Evolutionary conservation across 2,113 vertebrate genomes (phyloP).

Genomic region (Scartelaos histophorus): DNA sequence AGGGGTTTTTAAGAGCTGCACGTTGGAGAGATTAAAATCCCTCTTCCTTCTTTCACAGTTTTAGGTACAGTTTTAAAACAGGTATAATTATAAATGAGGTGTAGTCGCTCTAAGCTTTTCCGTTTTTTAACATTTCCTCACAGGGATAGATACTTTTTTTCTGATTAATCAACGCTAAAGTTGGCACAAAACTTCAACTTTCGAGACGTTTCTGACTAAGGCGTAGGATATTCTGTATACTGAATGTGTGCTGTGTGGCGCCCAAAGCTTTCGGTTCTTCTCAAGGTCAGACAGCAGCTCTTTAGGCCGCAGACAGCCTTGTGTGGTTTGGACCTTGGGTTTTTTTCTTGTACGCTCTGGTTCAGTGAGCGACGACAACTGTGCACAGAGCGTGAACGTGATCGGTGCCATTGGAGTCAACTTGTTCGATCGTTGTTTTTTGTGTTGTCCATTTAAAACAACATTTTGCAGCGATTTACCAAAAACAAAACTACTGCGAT

Average conservation of each 20-base stretch:
- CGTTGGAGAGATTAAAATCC: too few relatives aligned
- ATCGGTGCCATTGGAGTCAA: neutral
- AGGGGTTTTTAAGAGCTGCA: too few relatives aligned
- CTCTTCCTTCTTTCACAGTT: too few relatives aligned
- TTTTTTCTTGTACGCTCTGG: neutral
- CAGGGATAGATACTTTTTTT: neutral
- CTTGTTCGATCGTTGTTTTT: neutral
- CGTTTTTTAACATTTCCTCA: neutral
- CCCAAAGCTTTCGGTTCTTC: neutral
- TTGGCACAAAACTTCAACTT: neutral
- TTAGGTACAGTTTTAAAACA: too few relatives aligned
- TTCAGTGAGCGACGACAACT: neutral
- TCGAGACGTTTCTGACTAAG: neutral
- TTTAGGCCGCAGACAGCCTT: neutral
- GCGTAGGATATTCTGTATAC: neutral
- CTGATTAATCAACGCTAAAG: neutral
- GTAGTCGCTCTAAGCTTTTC: neutral
- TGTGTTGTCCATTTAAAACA: neutral
- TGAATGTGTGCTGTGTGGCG: neutral
- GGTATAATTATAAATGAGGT: too few relatives aligned
- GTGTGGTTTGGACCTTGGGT: slow-evolving; percentile 1
- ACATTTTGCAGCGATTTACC: neutral
- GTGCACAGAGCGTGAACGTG: neutral
- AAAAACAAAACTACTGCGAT: neutral
- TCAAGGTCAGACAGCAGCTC: neutral